Evolutionary conservation across 2,888 invertebrate species (phyloP), one percentile per base, ranked within the genome.

Genomic region (Abrostola triplasia): DNA sequence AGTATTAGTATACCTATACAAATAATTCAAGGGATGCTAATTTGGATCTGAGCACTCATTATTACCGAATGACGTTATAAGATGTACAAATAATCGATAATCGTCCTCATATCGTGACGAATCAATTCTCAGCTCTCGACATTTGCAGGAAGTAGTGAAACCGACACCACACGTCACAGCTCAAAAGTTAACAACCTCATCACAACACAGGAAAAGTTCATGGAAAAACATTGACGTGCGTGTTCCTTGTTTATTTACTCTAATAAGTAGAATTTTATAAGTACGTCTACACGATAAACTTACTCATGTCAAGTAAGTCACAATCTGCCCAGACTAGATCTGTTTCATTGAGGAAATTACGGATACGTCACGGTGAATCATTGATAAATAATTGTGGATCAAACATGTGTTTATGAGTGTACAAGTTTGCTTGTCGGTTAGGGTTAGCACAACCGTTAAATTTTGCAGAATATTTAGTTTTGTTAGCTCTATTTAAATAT

Each of bases 361-460:
- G 35, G 44, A 36, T 52, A 57, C 59, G 73, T 76, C 67, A 66
- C 49, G 38, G 40, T 68, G 66, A 72, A 47, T 77, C 76, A 75
- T 72, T 59, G 48, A 67, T 69, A 74, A 69, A 58, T 71, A 59
- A 74, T 64, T 67, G 51, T 63, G 56, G 65, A 70, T 58, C 44
- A 63, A 68, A 63, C 60, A 49, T 50, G 62, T 72, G 54, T 60
- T 74, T 70, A 74, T 55, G 12, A 58, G 49, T 35, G 9, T 60
- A 55, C 52, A 40, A 55, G 50, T 51, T 38, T 36, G 24, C 36
- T 38, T 35, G 8, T 38, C 51, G 47, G 47, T 36, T 37, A 41
- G 12, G 41, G 47, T 35, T 40, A 13, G 7, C 9, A 55, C 40
- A 56, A 36, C 0, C 41, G 44, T 10, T 9, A 37, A 44, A n/a